Evolutionary conservation across 2,888 invertebrate genomes (phyloP), one percentile per base, ranked within the genome.

Genomic region (Microctonus brassicae): DNA sequence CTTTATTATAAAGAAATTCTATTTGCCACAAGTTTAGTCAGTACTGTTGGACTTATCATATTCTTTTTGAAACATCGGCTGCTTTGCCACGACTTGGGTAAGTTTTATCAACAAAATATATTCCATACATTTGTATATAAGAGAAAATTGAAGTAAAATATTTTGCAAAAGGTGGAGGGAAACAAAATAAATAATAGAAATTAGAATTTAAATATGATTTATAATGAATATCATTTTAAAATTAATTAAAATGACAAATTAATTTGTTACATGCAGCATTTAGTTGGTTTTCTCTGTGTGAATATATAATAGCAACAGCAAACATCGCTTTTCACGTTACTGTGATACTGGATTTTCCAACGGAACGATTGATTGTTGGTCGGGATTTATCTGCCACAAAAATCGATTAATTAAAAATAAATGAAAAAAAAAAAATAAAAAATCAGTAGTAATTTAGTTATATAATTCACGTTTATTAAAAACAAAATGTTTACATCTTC

Each of bases 251-350:
- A 47, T 72, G 17, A 29, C 9, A 34, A 47, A 29, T 73, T 62
- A 63, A 52, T 55, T 47, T 57, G 65, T 65, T 65, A 66, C 39
- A 17, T 20, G 78, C 90, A 97, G 97, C 97, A 60, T 97, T 97
- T 89, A 97, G 96, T 86, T 95, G 95, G 94, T 97, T 97, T 89
- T 96, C 97, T 1, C 90, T 95, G 71, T 97, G 95, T 88, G 97
- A 97, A 88, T 97, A 97, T 88, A 91, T 96, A 83, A 94, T 97
- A 83, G 97, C 97, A 69, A 92, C 94, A 68, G 93, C 95, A 78
- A 97, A 97, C 88, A 97, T 97, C 95, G 94, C 94, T 72, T 97
- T 96, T 89, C 97, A 97, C 85, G 92, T 95, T 77, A 94, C 96
- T 47, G 95, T 96, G 68, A 93, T 95, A 73, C 90, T 93, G 84